Percentiles rank a stretch among this genome's conserved stretches.
Evolutionary conservation across 2,888 invertebrate genomes (phyloP).

Genomic region (Drosophila hamatofila): DNA sequence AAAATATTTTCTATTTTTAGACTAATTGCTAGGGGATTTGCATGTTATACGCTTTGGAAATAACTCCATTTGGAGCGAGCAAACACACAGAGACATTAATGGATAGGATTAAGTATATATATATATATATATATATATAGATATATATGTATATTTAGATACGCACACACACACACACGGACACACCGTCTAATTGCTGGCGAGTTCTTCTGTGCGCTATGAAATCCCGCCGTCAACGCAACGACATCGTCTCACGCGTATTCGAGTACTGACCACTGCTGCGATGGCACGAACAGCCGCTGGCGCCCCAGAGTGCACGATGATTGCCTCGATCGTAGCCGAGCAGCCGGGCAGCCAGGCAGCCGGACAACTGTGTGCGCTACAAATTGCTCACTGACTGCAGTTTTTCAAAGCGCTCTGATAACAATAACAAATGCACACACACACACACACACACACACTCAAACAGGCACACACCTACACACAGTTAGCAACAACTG

Average conservation of each 20-base stretch:
- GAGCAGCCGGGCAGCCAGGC: constrained; percentile 19
- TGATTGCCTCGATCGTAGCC: constrained; percentile 37
- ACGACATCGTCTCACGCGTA: constrained; percentile 79
- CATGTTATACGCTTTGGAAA: constrained; percentile 25
- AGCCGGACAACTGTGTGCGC: constrained; percentile 28
- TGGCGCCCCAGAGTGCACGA: constrained; percentile 46
- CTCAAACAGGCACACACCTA: neutral
- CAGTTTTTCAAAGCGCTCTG: constrained; percentile 30
- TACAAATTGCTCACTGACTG: constrained; percentile 27
- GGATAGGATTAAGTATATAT: constrained; percentile 14
- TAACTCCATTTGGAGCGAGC: constrained; percentile 54
- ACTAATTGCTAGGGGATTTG: constrained; percentile 40
- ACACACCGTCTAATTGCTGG: constrained; percentile 55
- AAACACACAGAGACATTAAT: constrained; percentile 11
- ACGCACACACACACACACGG: constrained; percentile 27
- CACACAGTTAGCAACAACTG: constrained; percentile 6
- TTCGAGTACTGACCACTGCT: constrained; percentile 64
- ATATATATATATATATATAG: constrained; percentile 13
- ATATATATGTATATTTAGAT: constrained; percentile 10
- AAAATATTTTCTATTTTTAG: constrained; percentile 62
- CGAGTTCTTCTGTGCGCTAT: constrained; percentile 63
- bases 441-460: neutral
- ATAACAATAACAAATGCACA: constrained; percentile 29
- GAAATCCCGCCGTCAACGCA: constrained; percentile 73
- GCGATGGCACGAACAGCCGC: constrained; percentile 24